Percentiles rank a stretch among this genome's conserved stretches.
Evolutionary conservation across 2,888 invertebrate species (phyloP).

Genomic region (Hypolimnas misippus): DNA sequence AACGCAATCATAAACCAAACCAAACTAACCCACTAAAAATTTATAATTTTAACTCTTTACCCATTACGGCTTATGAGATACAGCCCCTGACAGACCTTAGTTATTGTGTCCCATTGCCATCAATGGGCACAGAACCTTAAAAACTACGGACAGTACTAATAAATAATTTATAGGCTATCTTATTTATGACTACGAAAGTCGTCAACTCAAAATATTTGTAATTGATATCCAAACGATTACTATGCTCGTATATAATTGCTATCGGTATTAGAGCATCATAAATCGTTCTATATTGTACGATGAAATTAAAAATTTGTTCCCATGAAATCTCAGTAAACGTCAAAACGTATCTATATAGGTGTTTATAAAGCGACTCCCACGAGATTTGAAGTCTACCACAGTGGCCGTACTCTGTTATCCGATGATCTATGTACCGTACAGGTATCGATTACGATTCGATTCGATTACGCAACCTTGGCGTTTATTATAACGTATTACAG

Average conservation of each 20-base stretch:
- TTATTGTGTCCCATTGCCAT: too few relatives aligned
- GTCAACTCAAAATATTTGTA: constrained; percentile 14
- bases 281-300: constrained; percentile 30
- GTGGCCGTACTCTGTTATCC: constrained; percentile 65
- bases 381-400: constrained; percentile 66
- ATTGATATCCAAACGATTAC: constrained; percentile 29
- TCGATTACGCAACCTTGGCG: constrained; percentile 29
- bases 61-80: too few relatives aligned
- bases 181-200: neutral
- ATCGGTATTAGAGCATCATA: constrained; percentile 9
- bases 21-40: too few relatives aligned
- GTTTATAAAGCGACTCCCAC: constrained; percentile 58
- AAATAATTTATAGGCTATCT: too few relatives aligned
- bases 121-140: too few relatives aligned
- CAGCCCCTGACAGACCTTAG: too few relatives aligned
- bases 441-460: constrained; percentile 39
- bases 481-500: constrained; percentile 29
- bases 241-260: constrained; percentile 23
- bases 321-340: constrained; percentile 66
- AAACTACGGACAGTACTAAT: too few relatives aligned
- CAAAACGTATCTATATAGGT: constrained; percentile 49
- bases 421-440: constrained; percentile 57
- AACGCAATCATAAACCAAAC: too few relatives aligned
- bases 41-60: too few relatives aligned
- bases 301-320: constrained; percentile 66